Evolutionary conservation across 1,140 invertebrate species (phyloP).

Genomic region (Halyomorpha halys): DNA sequence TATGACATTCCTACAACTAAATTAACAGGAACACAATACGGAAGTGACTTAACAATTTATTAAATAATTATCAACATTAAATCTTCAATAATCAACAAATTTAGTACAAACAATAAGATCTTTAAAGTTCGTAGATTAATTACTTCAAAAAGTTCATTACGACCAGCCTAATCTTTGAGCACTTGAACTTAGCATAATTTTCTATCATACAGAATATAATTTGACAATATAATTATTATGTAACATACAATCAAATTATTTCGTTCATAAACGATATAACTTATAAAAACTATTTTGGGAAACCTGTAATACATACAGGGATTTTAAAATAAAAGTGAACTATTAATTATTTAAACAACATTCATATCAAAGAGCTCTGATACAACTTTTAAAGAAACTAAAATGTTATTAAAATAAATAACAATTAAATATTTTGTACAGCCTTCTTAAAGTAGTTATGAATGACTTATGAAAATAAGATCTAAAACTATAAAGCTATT

Average conservation of each 20-base stretch:
- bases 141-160: not conserved
- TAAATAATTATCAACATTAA: slow-evolving; percentile 2
- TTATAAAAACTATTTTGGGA: not conserved
- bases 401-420: no score
- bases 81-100: slow-evolving; percentile 8
- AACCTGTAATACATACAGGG: not conserved
- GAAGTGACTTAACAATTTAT: slow-evolving; percentile 6
- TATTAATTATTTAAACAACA: not conserved
- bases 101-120: not conserved
- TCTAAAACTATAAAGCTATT: no score
- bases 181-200: not conserved
- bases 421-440: no score
- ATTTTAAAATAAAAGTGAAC: not conserved
- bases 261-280: not conserved
- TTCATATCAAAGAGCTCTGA: not conserved
- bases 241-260: not conserved
- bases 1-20: slow-evolving; percentile 4
- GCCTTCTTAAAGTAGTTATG: no score
- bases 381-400: no score
- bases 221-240: not conserved
- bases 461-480: no score
- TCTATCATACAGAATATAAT: not conserved
- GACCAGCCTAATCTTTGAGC: not conserved
- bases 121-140: not conserved
- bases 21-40: slow-evolving; percentile 17